A percentile compares a stretch with the other conserved stretches of the same genome.
phyloP scores from a whole-genome alignment of 37 sponge, comb jelly and placozoan genomes.

The Spongilla lacustris region DNA sequence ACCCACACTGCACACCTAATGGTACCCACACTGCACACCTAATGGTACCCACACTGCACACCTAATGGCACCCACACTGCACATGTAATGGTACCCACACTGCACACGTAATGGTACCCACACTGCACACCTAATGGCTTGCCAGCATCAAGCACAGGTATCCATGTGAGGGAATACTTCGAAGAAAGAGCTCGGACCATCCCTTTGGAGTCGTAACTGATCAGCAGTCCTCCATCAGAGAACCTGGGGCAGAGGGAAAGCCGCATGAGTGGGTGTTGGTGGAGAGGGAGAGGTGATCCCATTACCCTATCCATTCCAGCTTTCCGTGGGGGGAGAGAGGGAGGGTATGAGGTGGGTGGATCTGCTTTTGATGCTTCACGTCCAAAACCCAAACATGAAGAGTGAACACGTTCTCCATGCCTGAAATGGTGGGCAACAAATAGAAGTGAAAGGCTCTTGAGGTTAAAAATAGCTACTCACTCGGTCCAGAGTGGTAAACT shows the following conservation, averaged over 20 bases:
- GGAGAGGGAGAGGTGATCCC: neutral
- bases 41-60: no score
- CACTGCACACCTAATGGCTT: conserved; percentile 35
- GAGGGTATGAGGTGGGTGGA: conserved; percentile 61
- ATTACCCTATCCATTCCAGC: conserved; percentile 75
- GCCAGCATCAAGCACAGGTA: conserved; percentile 64
- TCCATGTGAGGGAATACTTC: conserved; percentile 60
- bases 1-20: no score
- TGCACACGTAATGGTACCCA: no score
- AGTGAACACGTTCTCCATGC: conserved; percentile 44
- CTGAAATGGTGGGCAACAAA: conserved; percentile 3
- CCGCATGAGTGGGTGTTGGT: neutral
- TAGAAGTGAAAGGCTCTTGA: neutral
- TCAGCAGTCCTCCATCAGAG: conserved; percentile 56
- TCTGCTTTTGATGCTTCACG: conserved; percentile 34
- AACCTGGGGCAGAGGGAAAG: conserved; percentile 20
- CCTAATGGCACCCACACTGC: no score
- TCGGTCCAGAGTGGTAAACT: conserved; percentile 52
- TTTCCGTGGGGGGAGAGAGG: conserved; percentile 55
- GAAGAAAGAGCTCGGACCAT: conserved; percentile 58
- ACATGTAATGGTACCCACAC: no score
- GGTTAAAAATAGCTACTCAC: conserved; percentile 19
- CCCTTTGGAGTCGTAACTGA: conserved; percentile 69
- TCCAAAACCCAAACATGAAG: conserved; percentile 65
- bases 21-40: no score